These are phyloP conservation scores for Cyanistes caeruleus DNA, from an alignment of 2,113 vertebrate genomes.

Conservation along the genomic window DNA sequence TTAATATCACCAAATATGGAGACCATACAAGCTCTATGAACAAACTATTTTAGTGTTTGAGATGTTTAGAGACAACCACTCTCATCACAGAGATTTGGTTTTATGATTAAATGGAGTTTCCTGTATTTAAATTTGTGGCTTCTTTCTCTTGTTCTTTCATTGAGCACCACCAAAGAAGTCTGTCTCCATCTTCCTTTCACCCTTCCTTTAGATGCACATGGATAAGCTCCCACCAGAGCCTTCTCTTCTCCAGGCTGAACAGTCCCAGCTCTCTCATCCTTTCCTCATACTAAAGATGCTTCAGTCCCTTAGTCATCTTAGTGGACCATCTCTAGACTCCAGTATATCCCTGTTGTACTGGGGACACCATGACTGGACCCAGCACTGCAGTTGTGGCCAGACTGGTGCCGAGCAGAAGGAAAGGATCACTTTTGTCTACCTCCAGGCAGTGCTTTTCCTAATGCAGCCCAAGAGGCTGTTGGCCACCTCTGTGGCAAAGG, in stretches of 20 bases:
- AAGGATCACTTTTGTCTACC: not conserved
- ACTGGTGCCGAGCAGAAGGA: not conserved
- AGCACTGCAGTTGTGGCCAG: not conserved
- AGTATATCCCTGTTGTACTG: not conserved
- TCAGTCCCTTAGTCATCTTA: not conserved
- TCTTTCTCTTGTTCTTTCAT: not conserved
- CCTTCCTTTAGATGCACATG: not conserved
- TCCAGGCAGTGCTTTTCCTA: not conserved
- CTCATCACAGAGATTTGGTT: not conserved
- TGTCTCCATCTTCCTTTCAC: not conserved
- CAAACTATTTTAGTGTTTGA: not conserved
- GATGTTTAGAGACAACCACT: not conserved
- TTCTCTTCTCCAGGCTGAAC: not conserved
- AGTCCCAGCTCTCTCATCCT: not conserved
- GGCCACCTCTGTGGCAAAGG: not conserved
- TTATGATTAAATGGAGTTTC: not conserved
- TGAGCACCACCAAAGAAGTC: not conserved
- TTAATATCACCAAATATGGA: not conserved
- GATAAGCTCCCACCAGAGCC: not conserved
- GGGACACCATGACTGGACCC: not conserved
- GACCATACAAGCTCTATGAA: not conserved
- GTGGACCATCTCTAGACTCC: not conserved
- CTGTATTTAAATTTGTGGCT: not conserved
- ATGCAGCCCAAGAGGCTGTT: not conserved
- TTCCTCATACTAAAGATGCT: not conserved